These are phyloP conservation scores for Drosophila oshimai DNA, from an alignment of 1,140 invertebrate species.

Conservation along the genomic window DNA sequence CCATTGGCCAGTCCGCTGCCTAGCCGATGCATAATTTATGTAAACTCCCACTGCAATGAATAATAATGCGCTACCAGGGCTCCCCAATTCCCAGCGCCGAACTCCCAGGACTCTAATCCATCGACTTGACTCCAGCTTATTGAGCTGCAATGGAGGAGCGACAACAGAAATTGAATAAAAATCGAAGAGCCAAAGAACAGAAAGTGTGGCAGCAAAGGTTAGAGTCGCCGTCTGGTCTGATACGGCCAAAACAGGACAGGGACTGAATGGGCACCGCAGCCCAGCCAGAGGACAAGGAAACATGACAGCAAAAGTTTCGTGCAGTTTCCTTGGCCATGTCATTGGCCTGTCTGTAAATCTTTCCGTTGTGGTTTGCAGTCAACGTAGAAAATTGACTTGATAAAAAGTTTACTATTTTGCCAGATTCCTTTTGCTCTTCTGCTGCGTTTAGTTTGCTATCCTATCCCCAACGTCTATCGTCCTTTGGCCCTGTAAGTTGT, in stretches of 20 bases:
- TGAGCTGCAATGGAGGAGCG: constrained; percentile 64
- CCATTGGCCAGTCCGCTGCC: background rate
- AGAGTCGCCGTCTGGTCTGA: constrained; percentile 71
- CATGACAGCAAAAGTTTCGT: constrained; percentile 62
- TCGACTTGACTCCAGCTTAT: constrained; percentile 46
- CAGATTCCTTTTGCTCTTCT: constrained; percentile 21
- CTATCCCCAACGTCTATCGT: background rate
- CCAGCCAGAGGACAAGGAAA: constrained; percentile 22
- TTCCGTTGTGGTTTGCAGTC: constrained; percentile 67
- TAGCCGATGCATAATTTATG: constrained; percentile 46
- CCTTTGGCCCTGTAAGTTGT: constrained; percentile 34
- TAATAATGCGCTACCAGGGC: constrained; percentile 59
- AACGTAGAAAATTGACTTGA: constrained; percentile 79
- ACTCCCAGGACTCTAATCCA: constrained; percentile 60
- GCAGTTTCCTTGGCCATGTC: constrained; percentile 63
- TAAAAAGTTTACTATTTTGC: constrained; percentile 68
- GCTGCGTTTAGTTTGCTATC: constrained; percentile 15
- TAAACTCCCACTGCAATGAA: constrained; percentile 61
- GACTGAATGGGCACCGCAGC: constrained; percentile 1
- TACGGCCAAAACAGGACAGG: background rate
- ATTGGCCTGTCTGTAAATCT: constrained; percentile 73
- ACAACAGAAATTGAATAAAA: constrained; percentile 71
- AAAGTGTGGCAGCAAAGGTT: constrained; percentile 67
- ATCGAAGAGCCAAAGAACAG: constrained; percentile 33
- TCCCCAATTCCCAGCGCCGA: constrained; percentile 33